phyloP scores from a whole-genome alignment of 1,140 invertebrate genomes.

The Laupala kohalensis region DNA sequence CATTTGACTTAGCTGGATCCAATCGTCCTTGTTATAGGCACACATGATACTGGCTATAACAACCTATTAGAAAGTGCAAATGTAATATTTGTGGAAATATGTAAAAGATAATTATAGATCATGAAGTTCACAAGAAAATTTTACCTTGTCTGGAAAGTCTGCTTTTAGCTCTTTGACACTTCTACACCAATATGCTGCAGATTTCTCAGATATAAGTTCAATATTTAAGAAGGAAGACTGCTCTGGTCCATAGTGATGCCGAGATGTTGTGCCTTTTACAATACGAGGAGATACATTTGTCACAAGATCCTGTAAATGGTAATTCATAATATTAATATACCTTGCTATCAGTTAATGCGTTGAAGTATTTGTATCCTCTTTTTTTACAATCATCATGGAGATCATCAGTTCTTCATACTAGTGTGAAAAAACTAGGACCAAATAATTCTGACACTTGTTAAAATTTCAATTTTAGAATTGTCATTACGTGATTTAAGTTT shows the following conservation, averaged over 20 bases:
- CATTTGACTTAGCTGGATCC: constrained; percentile 65
- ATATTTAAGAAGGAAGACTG: constrained; percentile 95
- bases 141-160: constrained; percentile 78
- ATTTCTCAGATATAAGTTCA: constrained; percentile 96
- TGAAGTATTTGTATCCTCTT: too few species aligned
- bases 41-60: constrained; percentile 97
- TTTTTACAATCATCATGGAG: too few species aligned
- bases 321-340: background rate
- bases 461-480: too few species aligned
- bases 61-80: constrained; percentile 40
- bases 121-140: constrained; percentile 12
- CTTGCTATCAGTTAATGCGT: too few species aligned
- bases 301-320: constrained; percentile 64
- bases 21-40: constrained; percentile 73
- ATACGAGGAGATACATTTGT: constrained; percentile 96
- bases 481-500: too few species aligned
- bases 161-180: constrained; percentile 79
- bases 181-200: constrained; percentile 80
- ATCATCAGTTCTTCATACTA: too few species aligned
- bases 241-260: constrained; percentile 83
- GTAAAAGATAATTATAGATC: too few species aligned
- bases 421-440: too few species aligned
- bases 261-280: constrained; percentile 80
- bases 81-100: too few species aligned
- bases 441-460: too few species aligned